Evolutionary conservation across 2,888 invertebrate species (phyloP), one percentile per base, ranked within the genome.

Genomic region (Sepioteuthis lessoniana): DNA sequence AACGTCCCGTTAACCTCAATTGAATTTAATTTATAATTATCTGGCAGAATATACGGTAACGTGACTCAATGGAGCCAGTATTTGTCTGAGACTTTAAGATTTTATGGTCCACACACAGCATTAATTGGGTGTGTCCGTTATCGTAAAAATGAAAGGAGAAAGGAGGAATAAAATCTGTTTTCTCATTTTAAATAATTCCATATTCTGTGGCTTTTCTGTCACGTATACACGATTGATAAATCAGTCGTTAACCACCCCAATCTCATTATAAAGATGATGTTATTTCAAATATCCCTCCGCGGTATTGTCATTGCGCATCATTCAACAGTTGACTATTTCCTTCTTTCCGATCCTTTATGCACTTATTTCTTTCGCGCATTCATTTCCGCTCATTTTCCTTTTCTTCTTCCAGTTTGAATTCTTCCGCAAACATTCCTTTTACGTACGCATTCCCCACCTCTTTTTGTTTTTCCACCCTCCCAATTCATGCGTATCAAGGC

Each of bases 341-440:
- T 35, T 16, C 13, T 76, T 76, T 76, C 76, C 76, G n/a, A n/a
- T 76, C n/a, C 13, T 76, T 19, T 76, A 13, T 35, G n/a, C 16
- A 35, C 76, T 76, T n/a, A 76, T 76, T 76, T 35, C 13, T 35
- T 13, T 76, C 16, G 1, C n/a, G 76, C n/a, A 16, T 76, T 76
- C n/a, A 35, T 76, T 76, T 76, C 76, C n/a, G n/a, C 76, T n/a
- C n/a, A 2, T 76, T 76, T 76, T 76, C 16, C 16, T 76, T 76
- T n/a, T 76, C n/a, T 76, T n/a, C 76, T 76, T 76, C 16, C 76
- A 76, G n/a, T 76, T 76, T 76, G 76, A 76, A 76, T 76, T 76
- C n/a, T 76, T 76, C 76, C n/a, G n/a, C 76, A 16, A 76, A n/a
- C 76, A 76, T 76, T 76, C 76, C 13, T n/a, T n/a, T 76, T 4